Evolutionary conservation across 1,140 invertebrate species (phyloP), one percentile per base, ranked within the genome.

Genomic region (Varroa destructor): DNA sequence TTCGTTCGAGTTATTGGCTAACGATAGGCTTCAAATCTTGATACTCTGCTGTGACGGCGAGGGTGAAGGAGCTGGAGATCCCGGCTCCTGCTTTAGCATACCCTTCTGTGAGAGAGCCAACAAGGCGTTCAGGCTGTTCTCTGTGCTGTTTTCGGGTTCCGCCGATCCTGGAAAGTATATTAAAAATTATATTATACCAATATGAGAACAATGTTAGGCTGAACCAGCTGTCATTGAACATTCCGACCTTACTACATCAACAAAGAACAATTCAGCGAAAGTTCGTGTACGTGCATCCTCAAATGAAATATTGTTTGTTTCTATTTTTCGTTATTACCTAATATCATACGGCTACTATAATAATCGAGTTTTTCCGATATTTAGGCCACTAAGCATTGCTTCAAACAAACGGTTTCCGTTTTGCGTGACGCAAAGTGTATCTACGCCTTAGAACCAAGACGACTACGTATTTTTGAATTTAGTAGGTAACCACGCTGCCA

Each of bases 161-260:
- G 46, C 46, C 46, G 46, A 51, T 51, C 46, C 46, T 51, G 8
- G 54, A 25, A 25, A 25, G 25, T 25, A 25, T 70, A 56, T 70
- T 46, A 70, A 25, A 36, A 25, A 36, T 25, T 42, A 25, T 25
- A 70, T 70, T 70, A 25, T 46, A 70, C 64, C 40, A 70, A 43
- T 70, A 14, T 46, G 40, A n/a, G 64, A 25, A 5, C 64, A 40
- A 14, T 36, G n/a, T 25, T 70, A 14, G 43, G 67, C 14, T 46
- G 51, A 46, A 70, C 61, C 67, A 70, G 51, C 25, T 71, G 43
- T 56, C 61, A 70, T 25, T 72, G 72, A 71, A 36, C 71, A 74
- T 74, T 74, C 73, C 55, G 72, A 72, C 40, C 71, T 74, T n/a
- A 74, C 43, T 57, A 74, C 64, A 71, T 72, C 46, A 40, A 72